Percentiles rank a stretch among this genome's conserved stretches.
These are phyloP conservation scores for Mormoops blainvillei DNA, from an alignment of 2,113 vertebrate species.

Conservation along the genomic window DNA sequence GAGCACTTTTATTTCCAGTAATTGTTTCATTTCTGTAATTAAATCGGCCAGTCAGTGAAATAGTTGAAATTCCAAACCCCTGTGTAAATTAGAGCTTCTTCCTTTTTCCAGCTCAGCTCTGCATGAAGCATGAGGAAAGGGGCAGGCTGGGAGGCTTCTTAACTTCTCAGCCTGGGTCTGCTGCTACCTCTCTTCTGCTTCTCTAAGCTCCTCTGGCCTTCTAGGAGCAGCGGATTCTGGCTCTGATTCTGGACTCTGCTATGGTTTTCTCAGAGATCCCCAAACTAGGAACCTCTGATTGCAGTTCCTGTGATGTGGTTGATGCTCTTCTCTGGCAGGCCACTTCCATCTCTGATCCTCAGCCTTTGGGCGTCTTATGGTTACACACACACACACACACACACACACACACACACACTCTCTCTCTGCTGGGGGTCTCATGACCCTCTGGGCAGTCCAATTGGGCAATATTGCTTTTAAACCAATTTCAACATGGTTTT, in stretches of 20 bases:
- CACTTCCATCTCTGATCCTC: neutral
- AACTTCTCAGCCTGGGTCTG: neutral
- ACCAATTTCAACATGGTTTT: neutral
- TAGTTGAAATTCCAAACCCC: neutral
- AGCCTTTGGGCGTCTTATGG: neutral
- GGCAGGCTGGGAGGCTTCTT: neutral
- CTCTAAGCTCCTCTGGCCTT: neutral
- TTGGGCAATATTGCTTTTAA: neutral
- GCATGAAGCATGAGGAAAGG: neutral
- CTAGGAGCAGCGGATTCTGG: neutral
- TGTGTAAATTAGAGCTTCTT: neutral
- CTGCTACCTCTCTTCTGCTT: neutral
- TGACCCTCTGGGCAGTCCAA: neutral
- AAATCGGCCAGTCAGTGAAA: neutral
- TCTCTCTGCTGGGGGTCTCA: neutral
- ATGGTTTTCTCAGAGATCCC: neutral
- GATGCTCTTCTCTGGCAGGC: neutral
- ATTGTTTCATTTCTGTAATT: slow-evolving; percentile 22
- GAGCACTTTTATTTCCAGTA: slow-evolving; percentile 8
- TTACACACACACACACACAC: neutral
- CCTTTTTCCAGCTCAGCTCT: neutral
- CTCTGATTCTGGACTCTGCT: neutral
- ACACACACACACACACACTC: neutral
- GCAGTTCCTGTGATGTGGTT: neutral
- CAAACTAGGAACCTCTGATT: neutral